These are phyloP conservation scores for Cryptus viduatorius DNA, from an alignment of 2,888 invertebrate genomes.

Conservation along the genomic window DNA sequence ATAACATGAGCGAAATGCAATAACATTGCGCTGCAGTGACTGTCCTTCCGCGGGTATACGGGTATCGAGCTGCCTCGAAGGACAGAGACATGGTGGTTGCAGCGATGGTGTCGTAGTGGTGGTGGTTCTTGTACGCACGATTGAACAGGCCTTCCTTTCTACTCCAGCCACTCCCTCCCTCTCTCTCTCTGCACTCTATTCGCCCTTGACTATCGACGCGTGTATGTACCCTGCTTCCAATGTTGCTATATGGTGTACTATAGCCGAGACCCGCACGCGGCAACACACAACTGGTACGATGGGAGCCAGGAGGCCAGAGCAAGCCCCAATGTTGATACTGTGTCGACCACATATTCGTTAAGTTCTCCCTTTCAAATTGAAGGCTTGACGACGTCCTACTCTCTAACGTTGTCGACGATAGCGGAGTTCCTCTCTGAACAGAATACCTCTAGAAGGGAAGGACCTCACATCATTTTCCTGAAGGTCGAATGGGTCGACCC, in stretches of 20 bases:
- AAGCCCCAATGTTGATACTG: slow-evolving; percentile 60
- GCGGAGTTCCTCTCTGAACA: no score
- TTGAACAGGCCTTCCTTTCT: slow-evolving; percentile 58
- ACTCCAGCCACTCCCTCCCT: slow-evolving; percentile 55
- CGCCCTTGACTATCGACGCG: slow-evolving; percentile 70
- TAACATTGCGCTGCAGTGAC: slow-evolving; percentile 22
- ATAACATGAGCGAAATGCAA: slow-evolving; percentile 19
- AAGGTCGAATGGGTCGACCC: slow-evolving; percentile 7
- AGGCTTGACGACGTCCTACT: slow-evolving; percentile 15
- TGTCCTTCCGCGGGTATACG: slow-evolving; percentile 18
- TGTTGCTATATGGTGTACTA: slow-evolving; percentile 38
- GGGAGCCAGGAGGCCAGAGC: slow-evolving; percentile 30
- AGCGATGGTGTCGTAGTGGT: slow-evolving; percentile 39
- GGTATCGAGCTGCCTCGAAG: slow-evolving; percentile 52
- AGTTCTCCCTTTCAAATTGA: slow-evolving; percentile 44
- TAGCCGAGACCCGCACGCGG: slow-evolving; percentile 20
- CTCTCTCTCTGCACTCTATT: slow-evolving; percentile 46
- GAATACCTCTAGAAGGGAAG: no score
- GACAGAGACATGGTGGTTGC: slow-evolving; percentile 34
- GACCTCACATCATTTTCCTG: not conserved
- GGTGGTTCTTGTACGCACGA: slow-evolving; percentile 58
- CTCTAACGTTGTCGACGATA: not conserved
- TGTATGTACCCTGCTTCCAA: slow-evolving; percentile 55
- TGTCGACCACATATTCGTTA: slow-evolving; percentile 46
- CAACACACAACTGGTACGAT: slow-evolving; percentile 25